Evolutionary conservation across 2,888 invertebrate species (phyloP).

Genomic region (Coelinius sp.): DNA sequence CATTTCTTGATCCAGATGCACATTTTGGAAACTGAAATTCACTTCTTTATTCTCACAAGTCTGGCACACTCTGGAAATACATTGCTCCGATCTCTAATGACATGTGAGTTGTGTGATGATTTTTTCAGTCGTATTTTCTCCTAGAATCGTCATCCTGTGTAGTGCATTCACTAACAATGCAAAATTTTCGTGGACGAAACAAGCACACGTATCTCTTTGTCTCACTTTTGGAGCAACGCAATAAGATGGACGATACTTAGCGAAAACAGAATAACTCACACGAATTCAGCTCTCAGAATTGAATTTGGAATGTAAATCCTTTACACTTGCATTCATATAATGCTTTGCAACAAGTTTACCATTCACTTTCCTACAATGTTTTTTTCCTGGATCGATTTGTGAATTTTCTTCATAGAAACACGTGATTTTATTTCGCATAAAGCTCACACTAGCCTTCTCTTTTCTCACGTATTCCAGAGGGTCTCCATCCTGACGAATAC

Average conservation of each 20-base stretch:
- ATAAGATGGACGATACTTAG: constrained; percentile 34
- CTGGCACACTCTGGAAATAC: constrained; percentile 35
- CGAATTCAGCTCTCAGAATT: constrained; percentile 28
- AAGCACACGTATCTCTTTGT: constrained; percentile 38
- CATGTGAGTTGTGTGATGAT: constrained; percentile 32
- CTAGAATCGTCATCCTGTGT: constrained; percentile 29
- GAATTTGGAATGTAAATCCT: constrained; percentile 36
- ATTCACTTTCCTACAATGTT: constrained; percentile 31
- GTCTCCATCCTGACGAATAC: constrained; percentile 24
- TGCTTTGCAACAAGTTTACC: constrained; percentile 33
- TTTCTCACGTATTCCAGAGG: constrained; percentile 24
- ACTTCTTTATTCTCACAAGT: constrained; percentile 37
- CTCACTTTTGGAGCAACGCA: constrained; percentile 37
- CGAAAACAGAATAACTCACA: constrained; percentile 34
- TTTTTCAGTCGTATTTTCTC: constrained; percentile 37
- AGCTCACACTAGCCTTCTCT: constrained; percentile 15
- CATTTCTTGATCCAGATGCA: constrained; percentile 22
- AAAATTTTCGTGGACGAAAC: constrained; percentile 40
- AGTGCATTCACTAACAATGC: constrained; percentile 28
- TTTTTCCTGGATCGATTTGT: constrained; percentile 37
- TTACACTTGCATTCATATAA: constrained; percentile 35
- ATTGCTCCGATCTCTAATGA: constrained; percentile 32
- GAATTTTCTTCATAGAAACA: constrained; percentile 36
- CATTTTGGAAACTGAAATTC: constrained; percentile 19
- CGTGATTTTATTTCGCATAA: constrained; percentile 29